Conservation (phyloP, 2,797 vertebrate genomes). For the Hippoglossus hippoglossus region DNA sequence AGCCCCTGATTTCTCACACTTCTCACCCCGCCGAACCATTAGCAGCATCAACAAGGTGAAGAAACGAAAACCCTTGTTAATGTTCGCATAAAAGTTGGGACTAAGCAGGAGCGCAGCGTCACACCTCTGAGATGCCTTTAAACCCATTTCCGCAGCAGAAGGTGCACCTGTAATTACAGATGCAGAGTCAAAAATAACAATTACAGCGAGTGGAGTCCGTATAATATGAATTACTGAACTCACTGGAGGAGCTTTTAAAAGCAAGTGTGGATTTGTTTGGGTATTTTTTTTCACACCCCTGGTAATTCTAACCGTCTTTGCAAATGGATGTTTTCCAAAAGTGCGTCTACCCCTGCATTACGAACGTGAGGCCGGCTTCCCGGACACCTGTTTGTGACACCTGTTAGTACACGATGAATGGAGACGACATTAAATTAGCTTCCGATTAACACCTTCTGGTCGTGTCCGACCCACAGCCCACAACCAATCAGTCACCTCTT, state of each 20-base stretch:
- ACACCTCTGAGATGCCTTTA: conserved; percentile 51
- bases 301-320: conserved; percentile 74
- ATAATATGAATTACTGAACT: conserved; percentile 73
- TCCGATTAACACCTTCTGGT: conserved; percentile 44
- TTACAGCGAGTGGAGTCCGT: conserved; percentile 70
- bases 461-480: conserved; percentile 7
- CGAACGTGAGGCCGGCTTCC: conserved; percentile 66
- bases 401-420: conserved; percentile 68
- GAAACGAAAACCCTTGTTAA: conserved; percentile 21
- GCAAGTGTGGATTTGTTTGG: conserved; percentile 77
- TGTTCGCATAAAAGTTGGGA: conserved; percentile 25
- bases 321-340: conserved; percentile 80
- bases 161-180: conserved; percentile 75
- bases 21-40: conserved; percentile 17
- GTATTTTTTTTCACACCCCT: conserved; percentile 66
- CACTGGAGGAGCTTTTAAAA: conserved; percentile 67
- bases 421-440: conserved; percentile 53
- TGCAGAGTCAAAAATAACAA: conserved; percentile 77
- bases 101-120: conserved; percentile 42
- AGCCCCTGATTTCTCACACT: conserved; percentile 40
- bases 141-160: conserved; percentile 65
- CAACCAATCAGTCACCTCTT: conserved; percentile 26
- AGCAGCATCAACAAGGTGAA: conserved; percentile 22
- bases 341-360: conserved; percentile 67
- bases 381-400: conserved; percentile 81